Evolutionary conservation across 2,113 vertebrate genomes (phyloP), one percentile per base, ranked within the genome.

Genomic region (Emydocephalus ijimae): DNA sequence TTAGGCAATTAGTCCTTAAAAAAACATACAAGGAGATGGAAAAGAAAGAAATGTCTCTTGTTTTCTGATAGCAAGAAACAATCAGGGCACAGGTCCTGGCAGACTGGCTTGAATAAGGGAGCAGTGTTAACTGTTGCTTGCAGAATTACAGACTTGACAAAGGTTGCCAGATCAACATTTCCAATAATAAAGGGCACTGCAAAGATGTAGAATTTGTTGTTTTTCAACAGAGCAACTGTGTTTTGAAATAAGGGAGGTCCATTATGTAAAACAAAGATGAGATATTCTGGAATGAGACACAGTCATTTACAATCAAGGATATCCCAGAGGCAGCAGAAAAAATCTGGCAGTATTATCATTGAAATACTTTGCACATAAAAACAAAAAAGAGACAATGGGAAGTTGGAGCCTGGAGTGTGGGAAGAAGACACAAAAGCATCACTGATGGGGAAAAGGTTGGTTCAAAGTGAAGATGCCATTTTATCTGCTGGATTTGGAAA

Each of bases 71-170:
- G 89, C 74, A 86, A 89, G 74, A 90, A 93, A 87, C 56, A 90
- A 93, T 55, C 24, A 93, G 23, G 0, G 92, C 50, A 54, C 23
- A 89, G 34, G 92, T 89, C 81, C 74, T 34, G 43, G 86, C n/a
- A 90, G 81, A 54, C 86, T 90, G 92, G 89, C 81, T 93, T 93
- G 89, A 90, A 93, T 93, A 93, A 93, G 92, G 88, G 89, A 93
- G 48, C 74, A 93, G 92, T 93, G 92, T 93, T 93, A 90, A 87
- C 56, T 90, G 88, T 87, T 90, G 88, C 39, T 93, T 93, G 89
- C 92, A 90, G 92, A 64, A 57, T 89, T 90, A 90, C 92, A 90
- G 45, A 90, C 34, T 45, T 87, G 56, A 93, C 92, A 93, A 90
- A 64, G 56, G 92, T 90, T 90, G 89, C 89, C 89, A 90, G 92